Evolutionary conservation across 2,113 vertebrate species (phyloP), one percentile per base, ranked within the genome.

Genomic region (Abramis brama): DNA sequence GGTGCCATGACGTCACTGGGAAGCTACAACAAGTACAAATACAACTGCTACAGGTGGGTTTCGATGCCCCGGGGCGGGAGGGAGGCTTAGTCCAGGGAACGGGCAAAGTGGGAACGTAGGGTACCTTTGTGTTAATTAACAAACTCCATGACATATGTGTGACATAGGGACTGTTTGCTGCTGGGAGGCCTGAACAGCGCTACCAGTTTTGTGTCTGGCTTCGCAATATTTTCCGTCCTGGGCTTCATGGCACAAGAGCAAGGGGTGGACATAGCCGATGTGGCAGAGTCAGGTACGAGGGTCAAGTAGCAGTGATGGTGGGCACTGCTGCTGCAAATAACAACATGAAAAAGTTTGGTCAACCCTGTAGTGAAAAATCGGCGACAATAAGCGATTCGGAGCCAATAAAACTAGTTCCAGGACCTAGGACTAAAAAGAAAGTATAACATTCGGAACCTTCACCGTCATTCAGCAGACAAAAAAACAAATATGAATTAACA

Each of bases 201-300:
- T 96, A 99, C 98, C 97, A 99, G 98, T 96, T 99, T 99, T 98
- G 97, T 99, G 96, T 99, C 98, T 96, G 98, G 98, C 96, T 99
- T 99, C 97, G 98, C 98, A 96, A 99, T 99, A 97, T 99, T 99
- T 97, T 99, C 98, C 97, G 95, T 99, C 97, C 98, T 99, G 97
- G 98, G 98, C 97, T 99, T 99, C 97, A 99, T 99, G 98, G 98
- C 98, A 97, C 98, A 99, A 97, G 98, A 99, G 92, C 98, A 99
- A 99, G 98, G 97, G 96, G 97, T 99, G 97, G 96, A 99, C 97
- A 99, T 99, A 97, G 97, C 97, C 90, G 97, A 98, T 97, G 98
- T 99, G 95, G 98, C 98, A 96, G 98, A 99, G 97, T 99, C 98
- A 99, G 98, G 98, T 99, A 99, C 95, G 97, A 97, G 97, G 94